Evolutionary conservation across 1,140 invertebrate genomes (phyloP), one percentile per base, ranked within the genome.

Genomic region (Neomicropteryx cornuta): DNA sequence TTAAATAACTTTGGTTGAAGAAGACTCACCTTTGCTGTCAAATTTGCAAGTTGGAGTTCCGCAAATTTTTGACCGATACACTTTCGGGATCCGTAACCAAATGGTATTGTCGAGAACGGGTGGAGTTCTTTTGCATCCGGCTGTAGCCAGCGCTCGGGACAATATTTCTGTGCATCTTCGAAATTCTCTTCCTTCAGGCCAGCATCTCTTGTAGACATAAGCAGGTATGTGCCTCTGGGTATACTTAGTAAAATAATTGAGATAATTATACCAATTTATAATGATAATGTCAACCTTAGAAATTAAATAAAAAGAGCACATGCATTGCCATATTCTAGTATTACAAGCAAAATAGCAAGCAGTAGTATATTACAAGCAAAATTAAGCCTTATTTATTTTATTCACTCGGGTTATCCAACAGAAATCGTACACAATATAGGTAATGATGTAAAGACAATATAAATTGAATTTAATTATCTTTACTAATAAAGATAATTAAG

Each of bases 161-260:
- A 55, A 49, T 80, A 89, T 23, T 73, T 71, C 5, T 66, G 52
- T 1, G 81, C 75, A 45, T 83, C 75, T 33, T 79, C 80, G 56
- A 73, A 87, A 49, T 83, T 75, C 38, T 77, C 69, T 30, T 80
- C 73, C n/a, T 77, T 68, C 34, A 72, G 56, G 27, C 76, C 74
- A 2, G 78, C 58, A 23, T 83, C 71, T 60, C 78, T 72, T 18
- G 75, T 81, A 3, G 82, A 76, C 62, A 83, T 77, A 46, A 85
- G 71, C 1, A 88, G 63, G 13, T 79, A 71, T 1, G 82, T 84
- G 65, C 68, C 70, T 47, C 60, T 56, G 8, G 85, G 67, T 13
- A 73, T 70, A 35, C 59, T 55, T 43, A 47, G 30, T 47, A 46
- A 38, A 42, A 33, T 43, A 37, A 24, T 38, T 8, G 13, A 32